Evolutionary conservation across 2,113 vertebrate species (phyloP).

Genomic region (Sander lucioperca): DNA sequence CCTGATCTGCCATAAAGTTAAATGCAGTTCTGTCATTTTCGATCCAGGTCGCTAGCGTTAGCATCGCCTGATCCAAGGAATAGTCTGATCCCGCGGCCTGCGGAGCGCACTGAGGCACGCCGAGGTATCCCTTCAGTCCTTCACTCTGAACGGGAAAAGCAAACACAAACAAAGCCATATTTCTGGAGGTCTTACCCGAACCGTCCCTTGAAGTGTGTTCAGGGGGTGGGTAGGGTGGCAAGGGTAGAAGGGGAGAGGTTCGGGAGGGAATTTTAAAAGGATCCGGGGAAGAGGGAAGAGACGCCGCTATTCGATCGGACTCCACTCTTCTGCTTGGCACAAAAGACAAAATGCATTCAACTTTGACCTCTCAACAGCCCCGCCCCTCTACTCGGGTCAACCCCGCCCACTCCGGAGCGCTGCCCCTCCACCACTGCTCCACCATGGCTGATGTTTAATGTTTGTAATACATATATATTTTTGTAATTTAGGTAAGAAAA

Average conservation of each 20-base stretch:
- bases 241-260: constrained; percentile 87
- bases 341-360: constrained; percentile 80
- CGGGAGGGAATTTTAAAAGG: constrained; percentile 86
- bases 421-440: not conserved
- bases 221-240: constrained; percentile 83
- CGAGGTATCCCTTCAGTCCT: constrained; percentile 66
- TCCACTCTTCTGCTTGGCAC: constrained; percentile 83
- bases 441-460: not conserved
- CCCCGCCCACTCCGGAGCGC: constrained; percentile 25
- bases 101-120: constrained; percentile 41
- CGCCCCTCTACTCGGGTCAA: constrained; percentile 54
- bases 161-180: constrained; percentile 34
- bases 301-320: constrained; percentile 79
- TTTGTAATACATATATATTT: not conserved
- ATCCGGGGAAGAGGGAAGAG: constrained; percentile 87
- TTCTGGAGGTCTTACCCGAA: constrained; percentile 73
- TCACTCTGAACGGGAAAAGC: constrained; percentile 35
- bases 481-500: not conserved
- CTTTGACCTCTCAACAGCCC: constrained; percentile 73
- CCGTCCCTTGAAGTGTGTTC: constrained; percentile 71
- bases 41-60: constrained; percentile 58
- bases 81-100: constrained; percentile 80
- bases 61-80: constrained; percentile 50
- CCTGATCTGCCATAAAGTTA: not conserved
- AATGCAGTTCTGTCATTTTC: constrained; percentile 52